Evolutionary conservation across 2,113 vertebrate species (phyloP), one percentile per base, ranked within the genome.

Genomic region (Pheucticus melanocephalus): DNA sequence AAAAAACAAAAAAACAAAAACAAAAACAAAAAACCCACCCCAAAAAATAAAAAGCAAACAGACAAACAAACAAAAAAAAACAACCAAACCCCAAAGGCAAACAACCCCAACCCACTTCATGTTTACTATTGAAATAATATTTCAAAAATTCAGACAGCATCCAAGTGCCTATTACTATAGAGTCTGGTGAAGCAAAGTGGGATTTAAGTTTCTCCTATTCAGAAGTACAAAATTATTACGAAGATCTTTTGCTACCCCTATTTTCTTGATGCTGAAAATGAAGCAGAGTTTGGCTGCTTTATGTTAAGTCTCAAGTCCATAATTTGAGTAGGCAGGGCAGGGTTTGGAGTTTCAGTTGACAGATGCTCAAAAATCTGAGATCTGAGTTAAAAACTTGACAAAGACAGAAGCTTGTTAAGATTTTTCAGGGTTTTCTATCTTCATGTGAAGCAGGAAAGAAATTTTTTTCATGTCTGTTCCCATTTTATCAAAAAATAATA

Each of bases 81-180:
- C n/a, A 39, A 39, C 39, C 9, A 20, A 19, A 1, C 4, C 8
- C 27, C 27, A 25, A 80, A 56, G 4, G 11, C 3, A 6, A 33
- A n/a, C 47, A 22, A 17, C 1, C 6, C 3, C 8, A 45, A 15
- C 3, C 1, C 7, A 39, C 25, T 65, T 71, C 5, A 1, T 76
- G 39, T 48, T 93, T 83, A 45, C 5, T 57, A 16, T 12, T 19
- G 21, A 66, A 91, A 77, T 42, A 42, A 42, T 8, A 11, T 37
- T 76, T 68, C 11, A 63, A 57, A 78, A 59, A 59, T 33, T 24
- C 19, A 54, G 47, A 23, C 61, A 37, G 3, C 7, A 3, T 61
- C 19, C 16, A 69, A 39, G 7, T 53, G 33, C 25, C 22, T 56
- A 2, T 64, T 70, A 23, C 8, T 70, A 4, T 21, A 20, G 20